Base-by-base conservation (phyloP, 2,797 vertebrate species). In the Sternarchorhynchus goeldii region DNA sequence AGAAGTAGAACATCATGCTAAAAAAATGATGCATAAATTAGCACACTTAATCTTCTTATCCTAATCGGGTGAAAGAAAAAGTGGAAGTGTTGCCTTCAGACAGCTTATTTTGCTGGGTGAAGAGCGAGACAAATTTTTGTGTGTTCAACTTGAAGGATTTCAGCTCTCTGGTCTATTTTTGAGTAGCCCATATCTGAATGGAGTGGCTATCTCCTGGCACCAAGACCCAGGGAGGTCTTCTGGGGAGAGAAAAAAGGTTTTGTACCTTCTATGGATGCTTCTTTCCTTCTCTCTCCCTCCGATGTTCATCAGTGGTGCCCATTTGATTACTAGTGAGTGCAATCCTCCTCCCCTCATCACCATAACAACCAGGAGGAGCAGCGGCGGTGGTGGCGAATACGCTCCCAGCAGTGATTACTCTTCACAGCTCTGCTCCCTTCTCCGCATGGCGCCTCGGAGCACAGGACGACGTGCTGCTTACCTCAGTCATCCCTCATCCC, bases 351-450 rank as follows among this genome's bases (percentile, higher is more conserved):
- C 68, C 57, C 62, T 71, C 68, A 73, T 83, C 73, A 65, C 65
- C 64, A 81, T 82, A 82, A 77, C 76, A 81, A 79, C 77, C 79
- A 71, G 73, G 73, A 66, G 39, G 60, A 53, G 73, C 60, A 18
- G 56, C 41, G 62, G 59, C 59, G 39, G 25, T 58, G 53, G 71
- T 58, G 10, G 78, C 45, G 75, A 62, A 45, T 31, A 16, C 7
- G 36, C 32, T 64, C 34, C 64, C 45, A 58, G 29, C 77, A 63
- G 60, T 81, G 74, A 84, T 79, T 84, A 84, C 62, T 70, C 77
- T 57, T 68, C 71, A 59, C 63, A 62, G 63, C 56, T 6, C 39
- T 14, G 58, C 67, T 36, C 53, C 34, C 53, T 64, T 60, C 53
- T 72, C 58, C 50, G 21, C 59, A 76, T 50, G 62, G 64, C 16